Evolutionary conservation across 2,113 vertebrate genomes (phyloP), one percentile per base, ranked within the genome.

Genomic region (Cacatua alba): DNA sequence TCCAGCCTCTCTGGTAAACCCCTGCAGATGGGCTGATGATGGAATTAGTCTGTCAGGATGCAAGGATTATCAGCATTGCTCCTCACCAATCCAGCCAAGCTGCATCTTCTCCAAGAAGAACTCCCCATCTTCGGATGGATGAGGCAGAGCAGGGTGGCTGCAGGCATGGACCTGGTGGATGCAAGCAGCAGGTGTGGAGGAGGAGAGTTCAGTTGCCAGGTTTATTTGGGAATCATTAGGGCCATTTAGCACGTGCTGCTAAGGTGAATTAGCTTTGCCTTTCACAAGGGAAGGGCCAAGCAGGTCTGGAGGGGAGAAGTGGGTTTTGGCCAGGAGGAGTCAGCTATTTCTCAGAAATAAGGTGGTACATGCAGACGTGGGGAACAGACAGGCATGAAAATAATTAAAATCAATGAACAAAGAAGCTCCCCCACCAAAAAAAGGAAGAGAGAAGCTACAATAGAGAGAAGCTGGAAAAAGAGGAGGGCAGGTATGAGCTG

Each of bases 271-370:
- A 65, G 6, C 28, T 35, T 64, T 59, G 60, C 41, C n/a, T 92
- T 77, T 83, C 28, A 20, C 63, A 74, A 70, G 43, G 48, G 67
- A 79, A 65, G n/a, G 70, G 59, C 48, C 2, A 3, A 77, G 60
- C 31, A 44, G 39, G n/a, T 70, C 63, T 88, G 33, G 53, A 77
- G 87, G 72, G 74, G 78, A 83, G 85, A 94, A 95, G 75, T 95
- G 85, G 93, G 59, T 92, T 93, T 95, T 83, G 88, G 46, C 60
- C 37, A 53, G 87, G 92, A 96, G 60, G 69, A 94, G 88, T 92
- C 71, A 80, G 60, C n/a, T 49, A 15, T 53, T 97, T 96, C 95
- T 94, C 92, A 96, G 90, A 96, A 97, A 62, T 25, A 86, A 92
- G 41, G 53, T 7, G 2, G 37, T 51, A 82, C 1, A 1, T 67